Base-by-base conservation (phyloP, 1,140 invertebrate species). In the Hyphantria cunea region DNA sequence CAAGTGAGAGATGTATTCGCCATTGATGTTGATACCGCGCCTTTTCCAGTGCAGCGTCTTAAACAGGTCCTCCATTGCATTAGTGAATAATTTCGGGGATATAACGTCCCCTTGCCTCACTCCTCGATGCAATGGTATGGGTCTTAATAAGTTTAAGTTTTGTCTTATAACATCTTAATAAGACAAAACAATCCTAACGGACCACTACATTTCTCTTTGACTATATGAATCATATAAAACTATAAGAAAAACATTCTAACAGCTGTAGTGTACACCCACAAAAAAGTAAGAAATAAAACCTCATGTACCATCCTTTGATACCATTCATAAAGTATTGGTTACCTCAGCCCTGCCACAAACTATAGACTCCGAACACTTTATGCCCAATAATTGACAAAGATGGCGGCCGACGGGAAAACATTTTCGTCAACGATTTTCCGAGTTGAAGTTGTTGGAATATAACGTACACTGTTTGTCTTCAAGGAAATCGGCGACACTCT, bases 311-410 rank as follows among this genome's bases (percentile, higher is more conserved):
- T 14, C 48, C 55, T 49, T 44, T 14, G n/a, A 39, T 39, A 39
- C 37, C 9, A 39, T 10, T 39, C 37, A 39, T n/a, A 39, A 9
- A 39, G 37, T 39, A 3, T 42, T 25, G 53, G 47, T 49, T 49
- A 58, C 55, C 55, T 58, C 55, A 49, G 55, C 37, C 44, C 42
- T 34, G 34, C 13, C 41, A 44, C 12, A 44, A 33, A 47, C 55
- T 33, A 49, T 58, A 58, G 55, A 58, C 44, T 33, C 45, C 44
- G 55, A 73, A 72, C 77, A 74, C 69, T 80, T 82, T 82, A 82
- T 78, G 77, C 68, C 50, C 73, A 65, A 76, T 82, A 82, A 80
- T 77, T 60, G 63, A 66, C 68, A 71, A 76, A 78, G 76, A 76
- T 78, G 79, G 75, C 73, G 70, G 73, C 67, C 59, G 69, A 64